A percentile compares a stretch with the other conserved stretches of the same genome.
Conservation (phyloP, 2,888 invertebrate genomes). For the Gnatocerus cornutus region DNA sequence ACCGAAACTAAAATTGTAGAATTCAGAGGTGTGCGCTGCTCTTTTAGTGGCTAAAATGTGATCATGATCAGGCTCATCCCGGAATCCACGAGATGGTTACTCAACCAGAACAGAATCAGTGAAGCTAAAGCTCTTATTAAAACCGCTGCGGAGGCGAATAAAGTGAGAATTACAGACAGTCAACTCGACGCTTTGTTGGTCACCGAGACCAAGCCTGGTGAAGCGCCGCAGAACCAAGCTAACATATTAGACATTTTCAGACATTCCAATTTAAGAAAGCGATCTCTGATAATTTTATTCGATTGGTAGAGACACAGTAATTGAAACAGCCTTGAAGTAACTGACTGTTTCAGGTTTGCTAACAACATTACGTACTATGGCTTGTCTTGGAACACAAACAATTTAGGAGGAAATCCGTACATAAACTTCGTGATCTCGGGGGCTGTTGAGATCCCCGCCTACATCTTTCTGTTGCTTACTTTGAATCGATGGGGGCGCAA, state of each 20-base stretch:
- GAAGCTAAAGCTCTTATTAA: constrained; percentile 78
- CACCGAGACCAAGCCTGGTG: constrained; percentile 68
- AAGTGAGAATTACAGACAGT: constrained; percentile 74
- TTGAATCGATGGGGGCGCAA: constrained; percentile 83
- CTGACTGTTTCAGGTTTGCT: constrained; percentile 78
- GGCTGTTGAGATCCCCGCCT: constrained; percentile 85
- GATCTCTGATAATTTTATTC: constrained; percentile 81
- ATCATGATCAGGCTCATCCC: constrained; percentile 75
- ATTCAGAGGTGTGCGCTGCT: constrained; percentile 4
- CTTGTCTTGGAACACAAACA: constrained; percentile 83
- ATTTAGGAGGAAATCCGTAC: constrained; percentile 81
- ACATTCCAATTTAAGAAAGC: constrained; percentile 78
- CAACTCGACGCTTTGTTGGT: constrained; percentile 73
- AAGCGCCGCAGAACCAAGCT: constrained; percentile 65
- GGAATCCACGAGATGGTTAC: constrained; percentile 83
- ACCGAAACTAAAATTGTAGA: constrained; percentile 5
- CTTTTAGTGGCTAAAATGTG: constrained; percentile 14
- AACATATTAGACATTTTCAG: constrained; percentile 74
- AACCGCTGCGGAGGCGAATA: constrained; percentile 79
- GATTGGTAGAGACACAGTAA: constrained; percentile 76
- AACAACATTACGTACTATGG: constrained; percentile 87
- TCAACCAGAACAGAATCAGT: constrained; percentile 77
- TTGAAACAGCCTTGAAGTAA: constrained; percentile 28
- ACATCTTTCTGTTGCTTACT: constrained; percentile 77
- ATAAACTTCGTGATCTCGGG: constrained; percentile 84